These are phyloP conservation scores for Strigamia crassipes DNA, from an alignment of 2,888 invertebrate genomes.

Conservation along the genomic window DNA sequence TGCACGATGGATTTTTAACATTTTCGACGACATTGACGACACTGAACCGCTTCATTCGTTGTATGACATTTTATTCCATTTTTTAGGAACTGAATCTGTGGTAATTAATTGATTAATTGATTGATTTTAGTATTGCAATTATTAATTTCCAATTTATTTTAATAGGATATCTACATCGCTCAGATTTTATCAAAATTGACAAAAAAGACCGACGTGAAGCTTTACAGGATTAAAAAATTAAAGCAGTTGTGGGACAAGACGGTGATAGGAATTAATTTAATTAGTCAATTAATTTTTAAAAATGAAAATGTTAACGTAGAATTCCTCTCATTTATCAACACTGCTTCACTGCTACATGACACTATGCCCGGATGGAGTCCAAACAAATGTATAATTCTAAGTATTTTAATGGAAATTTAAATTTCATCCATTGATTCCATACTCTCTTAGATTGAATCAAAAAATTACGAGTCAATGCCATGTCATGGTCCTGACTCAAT, in stretches of 20 bases:
- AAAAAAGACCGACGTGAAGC: not conserved
- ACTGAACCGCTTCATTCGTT: not conserved
- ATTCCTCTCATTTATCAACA: no score
- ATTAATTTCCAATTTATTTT: not conserved
- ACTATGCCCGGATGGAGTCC: not conserved
- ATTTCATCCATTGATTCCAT: not conserved
- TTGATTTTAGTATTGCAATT: not conserved
- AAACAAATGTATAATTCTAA: not conserved
- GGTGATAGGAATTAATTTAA: not conserved
- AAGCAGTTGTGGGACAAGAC: not conserved
- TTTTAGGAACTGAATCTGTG: not conserved
- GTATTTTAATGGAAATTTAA: not conserved
- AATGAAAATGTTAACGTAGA: not conserved
- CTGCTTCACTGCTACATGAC: not conserved
- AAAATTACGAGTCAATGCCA: not conserved
- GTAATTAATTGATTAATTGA: not conserved
- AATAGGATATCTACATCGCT: not conserved
- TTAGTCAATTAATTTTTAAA: not conserved
- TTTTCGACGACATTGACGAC: not conserved
- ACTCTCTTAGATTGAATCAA: not conserved
- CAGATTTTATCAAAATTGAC: not conserved
- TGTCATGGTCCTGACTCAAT: not conserved
- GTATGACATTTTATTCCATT: not conserved
- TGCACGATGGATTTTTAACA: not conserved
- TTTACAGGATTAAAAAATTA: not conserved